Conservation (phyloP, 2,888 invertebrate species). For the Piscicola geometra region DNA sequence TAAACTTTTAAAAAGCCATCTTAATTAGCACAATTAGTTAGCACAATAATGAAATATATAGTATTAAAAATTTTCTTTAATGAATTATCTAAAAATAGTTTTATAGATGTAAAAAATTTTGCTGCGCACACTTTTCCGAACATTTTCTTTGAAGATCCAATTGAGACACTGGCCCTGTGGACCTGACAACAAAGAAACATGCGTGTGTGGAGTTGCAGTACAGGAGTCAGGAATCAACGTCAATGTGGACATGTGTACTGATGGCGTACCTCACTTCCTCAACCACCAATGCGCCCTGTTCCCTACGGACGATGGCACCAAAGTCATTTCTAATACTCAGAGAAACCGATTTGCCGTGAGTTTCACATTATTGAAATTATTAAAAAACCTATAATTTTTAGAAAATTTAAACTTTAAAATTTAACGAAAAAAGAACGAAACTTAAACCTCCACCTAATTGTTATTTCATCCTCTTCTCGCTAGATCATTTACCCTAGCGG, state of each 20-base stretch:
- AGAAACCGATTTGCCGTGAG: slow-evolving; percentile 28
- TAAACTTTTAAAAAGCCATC: not conserved
- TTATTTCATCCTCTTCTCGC: no score
- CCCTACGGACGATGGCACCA: slow-evolving; percentile 16
- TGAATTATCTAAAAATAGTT: not conserved
- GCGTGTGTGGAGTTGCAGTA: slow-evolving; percentile 31
- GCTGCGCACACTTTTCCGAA: no score
- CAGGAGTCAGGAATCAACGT: slow-evolving; percentile 13
- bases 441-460: not conserved
- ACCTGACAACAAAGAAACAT: slow-evolving; percentile 17
- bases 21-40: no score
- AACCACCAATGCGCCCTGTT: slow-evolving; percentile 2
- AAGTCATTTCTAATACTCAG: slow-evolving; percentile 17
- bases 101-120: no score
- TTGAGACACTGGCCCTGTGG: slow-evolving; percentile 30
- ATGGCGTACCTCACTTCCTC: slow-evolving; percentile 19
- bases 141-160: slow-evolving; percentile 14
- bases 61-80: no score
- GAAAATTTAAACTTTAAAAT: no score
- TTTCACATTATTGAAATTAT: not conserved
- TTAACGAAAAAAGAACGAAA: no score
- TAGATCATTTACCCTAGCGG: slow-evolving; percentile 30
- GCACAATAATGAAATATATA: no score
- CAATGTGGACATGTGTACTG: slow-evolving; percentile 26
- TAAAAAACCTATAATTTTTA: not conserved